These are phyloP conservation scores for Cecropterus lyciades DNA, from an alignment of 1,140 invertebrate species.

Conservation along the genomic window DNA sequence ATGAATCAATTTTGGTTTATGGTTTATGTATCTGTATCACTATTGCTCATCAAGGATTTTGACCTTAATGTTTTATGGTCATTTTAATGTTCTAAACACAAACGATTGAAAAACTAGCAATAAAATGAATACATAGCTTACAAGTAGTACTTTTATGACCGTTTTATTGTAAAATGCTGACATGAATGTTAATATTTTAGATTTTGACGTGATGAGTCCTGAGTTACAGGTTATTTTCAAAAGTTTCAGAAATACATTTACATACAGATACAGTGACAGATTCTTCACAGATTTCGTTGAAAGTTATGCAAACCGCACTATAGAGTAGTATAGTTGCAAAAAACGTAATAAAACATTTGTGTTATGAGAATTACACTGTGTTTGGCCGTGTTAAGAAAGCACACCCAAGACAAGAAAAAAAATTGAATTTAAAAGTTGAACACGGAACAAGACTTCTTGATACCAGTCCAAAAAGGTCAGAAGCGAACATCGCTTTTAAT, in stretches of 20 bases:
- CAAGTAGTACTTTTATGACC: constrained; percentile 27
- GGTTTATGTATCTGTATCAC: constrained; percentile 50
- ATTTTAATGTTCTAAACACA: constrained; percentile 50
- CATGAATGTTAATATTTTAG: constrained; percentile 41
- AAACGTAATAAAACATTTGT: not conserved
- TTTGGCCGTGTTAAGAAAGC: no score
- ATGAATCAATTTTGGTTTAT: constrained; percentile 50
- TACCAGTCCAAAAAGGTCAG: constrained; percentile 24
- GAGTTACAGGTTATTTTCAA: no score
- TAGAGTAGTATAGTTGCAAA: no score
- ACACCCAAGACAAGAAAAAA: no score
- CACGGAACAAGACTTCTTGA: constrained; percentile 7
- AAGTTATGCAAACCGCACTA: no score
- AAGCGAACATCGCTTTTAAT: constrained; percentile 20
- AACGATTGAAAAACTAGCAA: constrained; percentile 43
- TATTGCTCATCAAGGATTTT: constrained; percentile 58
- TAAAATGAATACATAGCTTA: constrained; percentile 50
- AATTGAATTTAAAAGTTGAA: not conserved
- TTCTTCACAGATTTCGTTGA: no score
- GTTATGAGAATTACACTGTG: no score
- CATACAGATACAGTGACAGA: no score
- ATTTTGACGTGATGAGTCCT: no score
- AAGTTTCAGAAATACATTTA: no score
- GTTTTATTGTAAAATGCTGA: constrained; percentile 44
- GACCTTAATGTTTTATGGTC: constrained; percentile 64